These are phyloP conservation scores for Nomada hirtipes DNA, from an alignment of 2,888 invertebrate species.

Conservation along the genomic window DNA sequence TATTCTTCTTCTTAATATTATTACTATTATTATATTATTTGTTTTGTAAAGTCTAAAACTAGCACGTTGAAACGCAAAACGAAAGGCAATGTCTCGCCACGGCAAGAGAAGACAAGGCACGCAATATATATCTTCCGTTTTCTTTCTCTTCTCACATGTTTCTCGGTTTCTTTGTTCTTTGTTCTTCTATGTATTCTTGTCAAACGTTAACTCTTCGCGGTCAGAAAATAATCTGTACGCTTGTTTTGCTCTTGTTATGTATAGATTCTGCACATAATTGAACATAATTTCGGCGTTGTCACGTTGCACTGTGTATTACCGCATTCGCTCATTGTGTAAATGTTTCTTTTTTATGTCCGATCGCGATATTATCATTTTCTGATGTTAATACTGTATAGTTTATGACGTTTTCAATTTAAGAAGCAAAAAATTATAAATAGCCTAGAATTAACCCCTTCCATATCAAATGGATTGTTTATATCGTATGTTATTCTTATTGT, in stretches of 20 bases:
- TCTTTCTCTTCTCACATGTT: neutral
- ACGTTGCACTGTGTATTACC: conserved; percentile 73
- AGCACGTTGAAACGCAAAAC: neutral
- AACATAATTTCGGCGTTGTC: conserved; percentile 68
- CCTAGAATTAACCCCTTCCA: conserved; percentile 72
- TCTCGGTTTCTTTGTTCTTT: neutral
- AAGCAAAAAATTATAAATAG: conserved; percentile 72
- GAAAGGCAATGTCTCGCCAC: neutral
- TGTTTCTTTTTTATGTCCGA: conserved; percentile 63
- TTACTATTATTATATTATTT: conserved; percentile 10
- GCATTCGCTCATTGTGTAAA: conserved; percentile 74
- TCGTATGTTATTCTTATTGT: conserved; percentile 76
- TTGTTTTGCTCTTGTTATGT: conserved; percentile 79
- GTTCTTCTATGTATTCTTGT: neutral
- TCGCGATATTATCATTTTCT: conserved; percentile 74
- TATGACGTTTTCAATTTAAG: conserved; percentile 76
- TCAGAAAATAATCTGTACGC: conserved; percentile 63
- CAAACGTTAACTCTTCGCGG: conserved; percentile 38
- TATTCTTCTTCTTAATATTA: conserved; percentile 12
- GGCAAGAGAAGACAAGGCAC: neutral
- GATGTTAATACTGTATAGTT: conserved; percentile 83
- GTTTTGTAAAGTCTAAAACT: conserved; percentile 27
- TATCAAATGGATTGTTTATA: conserved; percentile 79
- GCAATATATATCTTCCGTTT: neutral
- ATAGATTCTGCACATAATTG: conserved; percentile 78